Conservation (phyloP, 2,113 vertebrate species). For the Dinomys branickii region DNA sequence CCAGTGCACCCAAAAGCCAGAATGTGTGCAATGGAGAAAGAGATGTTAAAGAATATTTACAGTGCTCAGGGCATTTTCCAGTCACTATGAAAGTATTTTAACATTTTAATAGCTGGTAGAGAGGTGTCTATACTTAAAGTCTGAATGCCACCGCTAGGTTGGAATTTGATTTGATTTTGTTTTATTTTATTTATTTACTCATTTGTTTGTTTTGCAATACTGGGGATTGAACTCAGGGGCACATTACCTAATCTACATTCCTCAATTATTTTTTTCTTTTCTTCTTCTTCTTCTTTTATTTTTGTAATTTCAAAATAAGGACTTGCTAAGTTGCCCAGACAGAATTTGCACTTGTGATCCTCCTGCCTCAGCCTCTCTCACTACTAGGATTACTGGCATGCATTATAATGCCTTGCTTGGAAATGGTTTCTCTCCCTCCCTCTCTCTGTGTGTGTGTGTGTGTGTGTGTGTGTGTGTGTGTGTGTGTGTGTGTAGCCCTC, state of each 20-base stretch:
- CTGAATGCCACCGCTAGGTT: background rate
- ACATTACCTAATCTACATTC: background rate
- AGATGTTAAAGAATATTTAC: background rate
- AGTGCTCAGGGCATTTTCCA: background rate
- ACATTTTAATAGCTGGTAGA: slow-evolving; percentile 28
- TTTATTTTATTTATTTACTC: background rate
- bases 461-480: background rate
- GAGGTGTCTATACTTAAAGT: background rate
- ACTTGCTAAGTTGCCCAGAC: background rate
- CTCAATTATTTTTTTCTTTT: background rate
- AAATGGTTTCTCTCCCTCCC: background rate
- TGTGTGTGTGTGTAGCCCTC: background rate
- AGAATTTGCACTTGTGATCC: background rate
- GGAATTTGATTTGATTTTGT: background rate
- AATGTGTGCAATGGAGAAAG: background rate
- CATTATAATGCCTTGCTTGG: background rate
- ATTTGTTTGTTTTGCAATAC: background rate
- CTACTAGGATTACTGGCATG: background rate
- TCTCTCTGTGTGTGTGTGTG: background rate
- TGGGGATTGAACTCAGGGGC: background rate
- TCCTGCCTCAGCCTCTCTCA: background rate
- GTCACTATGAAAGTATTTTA: background rate
- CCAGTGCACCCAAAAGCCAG: background rate
- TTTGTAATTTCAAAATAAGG: background rate
- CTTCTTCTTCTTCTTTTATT: background rate